Conservation (phyloP, 2,888 invertebrate species). For the Rhagonycha lutea region DNA sequence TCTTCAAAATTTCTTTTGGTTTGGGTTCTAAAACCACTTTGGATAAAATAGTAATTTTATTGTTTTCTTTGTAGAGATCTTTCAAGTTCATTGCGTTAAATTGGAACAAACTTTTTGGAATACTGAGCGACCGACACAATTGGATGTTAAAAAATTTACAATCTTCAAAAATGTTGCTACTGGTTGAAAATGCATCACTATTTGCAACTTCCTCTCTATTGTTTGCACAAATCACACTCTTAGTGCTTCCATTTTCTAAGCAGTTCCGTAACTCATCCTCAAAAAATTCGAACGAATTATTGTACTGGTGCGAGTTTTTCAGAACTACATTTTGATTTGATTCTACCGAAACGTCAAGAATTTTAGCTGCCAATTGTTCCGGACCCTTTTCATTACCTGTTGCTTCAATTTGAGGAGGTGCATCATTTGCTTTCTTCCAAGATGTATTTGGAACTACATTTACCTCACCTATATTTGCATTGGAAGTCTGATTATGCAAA, state of each 20-base stretch:
- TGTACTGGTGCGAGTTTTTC: neutral
- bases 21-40: neutral
- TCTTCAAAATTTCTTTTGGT: neutral
- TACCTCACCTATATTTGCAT: neutral
- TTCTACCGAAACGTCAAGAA: neutral
- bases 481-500: neutral
- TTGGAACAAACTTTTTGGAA: neutral
- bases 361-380: neutral
- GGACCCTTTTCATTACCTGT: neutral
- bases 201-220: neutral
- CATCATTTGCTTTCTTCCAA: neutral
- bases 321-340: neutral
- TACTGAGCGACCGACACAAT: neutral
- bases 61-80: neutral
- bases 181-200: neutral
- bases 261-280: neutral
- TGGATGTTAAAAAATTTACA: neutral
- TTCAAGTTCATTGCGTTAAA: neutral
- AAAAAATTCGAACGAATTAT: neutral
- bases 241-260: neutral
- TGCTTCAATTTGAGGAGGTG: neutral
- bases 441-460: neutral
- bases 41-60: neutral
- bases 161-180: neutral
- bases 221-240: neutral